phyloP scores from a whole-genome alignment of 2,113 vertebrate species.

The Centropristis striata region DNA sequence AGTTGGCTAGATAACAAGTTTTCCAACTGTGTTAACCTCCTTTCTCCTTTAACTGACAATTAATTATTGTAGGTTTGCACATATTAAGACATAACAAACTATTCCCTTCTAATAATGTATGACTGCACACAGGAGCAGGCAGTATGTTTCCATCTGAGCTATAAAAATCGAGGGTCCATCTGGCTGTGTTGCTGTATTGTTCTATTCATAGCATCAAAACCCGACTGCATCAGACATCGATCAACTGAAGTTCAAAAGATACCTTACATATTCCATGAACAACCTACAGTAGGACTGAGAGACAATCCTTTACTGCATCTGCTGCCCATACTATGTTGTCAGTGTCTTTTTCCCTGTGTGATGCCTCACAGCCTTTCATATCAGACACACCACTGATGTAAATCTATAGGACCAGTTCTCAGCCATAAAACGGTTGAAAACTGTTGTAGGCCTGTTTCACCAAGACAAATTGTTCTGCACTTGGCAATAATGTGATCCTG shows the following conservation, averaged over 20 bases:
- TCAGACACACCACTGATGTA: neutral
- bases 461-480: slow-evolving; percentile 20
- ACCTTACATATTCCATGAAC: neutral
- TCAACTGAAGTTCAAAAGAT: slow-evolving; percentile 9
- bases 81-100: neutral
- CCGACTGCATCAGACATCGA: slow-evolving; percentile 1
- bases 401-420: neutral
- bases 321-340: neutral
- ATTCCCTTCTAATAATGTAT: neutral
- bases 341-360: neutral
- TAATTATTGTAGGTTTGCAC: neutral
- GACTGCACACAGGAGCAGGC: slow-evolving; percentile 3
- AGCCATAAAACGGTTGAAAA: slow-evolving; percentile 1
- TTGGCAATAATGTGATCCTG: slow-evolving; percentile 36
- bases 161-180: slow-evolving; percentile 37
- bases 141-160: slow-evolving; percentile 10
- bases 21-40: neutral
- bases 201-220: slow-evolving; percentile 50
- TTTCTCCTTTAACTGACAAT: neutral
- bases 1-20: neutral
- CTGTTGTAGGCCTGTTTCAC: neutral
- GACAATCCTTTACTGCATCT: neutral
- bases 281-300: neutral
- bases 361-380: neutral
- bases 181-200: neutral